These are phyloP conservation scores for Apis cerana DNA, from an alignment of 1,140 invertebrate genomes.

Conservation along the genomic window DNA sequence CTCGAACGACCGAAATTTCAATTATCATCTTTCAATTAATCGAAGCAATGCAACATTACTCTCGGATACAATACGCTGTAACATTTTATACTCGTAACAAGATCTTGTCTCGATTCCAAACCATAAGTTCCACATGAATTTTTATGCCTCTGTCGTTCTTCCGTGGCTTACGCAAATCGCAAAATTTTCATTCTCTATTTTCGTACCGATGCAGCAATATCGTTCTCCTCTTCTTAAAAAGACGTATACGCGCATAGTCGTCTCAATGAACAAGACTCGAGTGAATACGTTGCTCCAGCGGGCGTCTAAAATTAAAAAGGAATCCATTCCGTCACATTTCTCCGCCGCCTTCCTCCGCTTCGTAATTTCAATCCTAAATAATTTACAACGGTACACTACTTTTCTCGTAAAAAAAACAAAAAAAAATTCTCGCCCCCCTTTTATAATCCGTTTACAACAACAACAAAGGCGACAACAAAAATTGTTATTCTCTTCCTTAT, in stretches of 20 bases:
- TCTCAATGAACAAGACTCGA: constrained; percentile 26
- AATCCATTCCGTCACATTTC: constrained; percentile 8
- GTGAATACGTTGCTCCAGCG: background rate
- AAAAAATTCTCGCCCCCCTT: no score
- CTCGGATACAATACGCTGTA: background rate
- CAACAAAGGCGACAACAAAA: background rate
- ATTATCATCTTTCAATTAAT: background rate
- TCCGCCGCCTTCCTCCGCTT: background rate
- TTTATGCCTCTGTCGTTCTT: constrained; percentile 52
- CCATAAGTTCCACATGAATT: constrained; percentile 39
- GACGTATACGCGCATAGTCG: constrained; percentile 27
- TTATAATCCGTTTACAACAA: constrained; percentile 17
- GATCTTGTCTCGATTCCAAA: constrained; percentile 48
- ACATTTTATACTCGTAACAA: background rate
- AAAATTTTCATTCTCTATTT: constrained; percentile 70
- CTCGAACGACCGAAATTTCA: background rate
- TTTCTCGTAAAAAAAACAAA: background rate
- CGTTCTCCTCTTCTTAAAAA: constrained; percentile 9
- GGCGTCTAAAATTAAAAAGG: constrained; percentile 30
- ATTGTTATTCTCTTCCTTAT: background rate
- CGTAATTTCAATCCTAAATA: background rate
- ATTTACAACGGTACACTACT: background rate
- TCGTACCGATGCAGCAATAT: constrained; percentile 58
- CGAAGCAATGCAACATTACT: background rate
- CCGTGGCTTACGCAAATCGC: constrained; percentile 65